Percentiles rank a stretch among this genome's conserved stretches.
Evolutionary conservation across 1,140 invertebrate genomes (phyloP).

Genomic region (Drosophila fuyamai): DNA sequence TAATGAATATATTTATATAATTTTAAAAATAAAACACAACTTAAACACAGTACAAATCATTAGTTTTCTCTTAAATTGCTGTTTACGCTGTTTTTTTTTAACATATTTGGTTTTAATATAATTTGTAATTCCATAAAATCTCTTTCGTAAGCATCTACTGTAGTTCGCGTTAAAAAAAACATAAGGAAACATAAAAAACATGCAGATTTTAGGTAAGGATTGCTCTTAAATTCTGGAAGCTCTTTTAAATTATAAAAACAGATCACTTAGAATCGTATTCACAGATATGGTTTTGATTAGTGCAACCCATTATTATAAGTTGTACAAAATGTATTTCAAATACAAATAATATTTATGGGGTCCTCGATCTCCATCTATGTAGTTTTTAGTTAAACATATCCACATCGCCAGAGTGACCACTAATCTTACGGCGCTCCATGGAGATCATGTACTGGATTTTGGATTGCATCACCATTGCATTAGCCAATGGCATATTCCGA

Average conservation of each 20-base stretch:
- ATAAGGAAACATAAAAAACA: too few species aligned
- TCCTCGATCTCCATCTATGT: neutral
- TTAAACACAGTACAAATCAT: too few species aligned
- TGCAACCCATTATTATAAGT: neutral
- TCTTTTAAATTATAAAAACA: neutral
- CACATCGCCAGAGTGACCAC: constrained; percentile 37
- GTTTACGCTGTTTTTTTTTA: too few species aligned
- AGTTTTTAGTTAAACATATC: constrained; percentile 35
- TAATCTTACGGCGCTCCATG: constrained; percentile 57
- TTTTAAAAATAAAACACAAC: too few species aligned
- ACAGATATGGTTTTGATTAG: neutral
- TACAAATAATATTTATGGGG: neutral
- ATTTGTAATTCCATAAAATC: too few species aligned
- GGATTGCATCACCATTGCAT: constrained; percentile 67
- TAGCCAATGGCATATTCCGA: constrained; percentile 61
- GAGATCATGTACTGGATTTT: constrained; percentile 65
- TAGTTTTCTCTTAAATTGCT: too few species aligned
- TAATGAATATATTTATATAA: too few species aligned
- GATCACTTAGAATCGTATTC: constrained; percentile 1
- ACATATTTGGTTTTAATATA: too few species aligned
- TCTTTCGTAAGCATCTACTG: too few species aligned
- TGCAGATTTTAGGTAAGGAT: too few species aligned
- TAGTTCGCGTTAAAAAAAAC: too few species aligned
- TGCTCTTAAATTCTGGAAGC: neutral
- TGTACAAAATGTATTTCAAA: neutral